These are phyloP conservation scores for Porphyrio hochstetteri DNA, from an alignment of 2,113 vertebrate genomes.

Conservation along the genomic window DNA sequence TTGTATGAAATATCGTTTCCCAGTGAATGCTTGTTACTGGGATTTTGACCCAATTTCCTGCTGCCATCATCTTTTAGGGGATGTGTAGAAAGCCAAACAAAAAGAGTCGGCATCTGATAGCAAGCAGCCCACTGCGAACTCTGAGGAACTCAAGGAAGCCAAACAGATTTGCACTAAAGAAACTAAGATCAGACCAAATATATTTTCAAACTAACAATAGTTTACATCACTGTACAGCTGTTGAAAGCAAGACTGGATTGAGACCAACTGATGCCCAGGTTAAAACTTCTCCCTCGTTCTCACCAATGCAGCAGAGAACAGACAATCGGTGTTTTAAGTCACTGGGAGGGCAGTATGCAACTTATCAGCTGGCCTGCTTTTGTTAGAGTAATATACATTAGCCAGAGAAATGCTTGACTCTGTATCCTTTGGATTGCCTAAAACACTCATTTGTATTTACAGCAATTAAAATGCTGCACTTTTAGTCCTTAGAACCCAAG, in stretches of 20 bases:
- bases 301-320: not conserved
- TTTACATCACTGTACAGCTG: not conserved
- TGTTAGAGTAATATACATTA: slow-evolving; percentile 9
- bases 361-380: slow-evolving; percentile 21
- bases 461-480: slow-evolving; percentile 59
- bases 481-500: not conserved
- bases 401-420: slow-evolving; percentile 41
- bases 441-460: slow-evolving; percentile 31
- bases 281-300: not conserved
- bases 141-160: not conserved
- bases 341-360: not conserved
- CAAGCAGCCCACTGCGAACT: not conserved
- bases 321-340: not conserved
- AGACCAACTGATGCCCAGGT: not conserved
- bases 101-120: not conserved
- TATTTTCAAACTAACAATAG: not conserved
- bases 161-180: not conserved
- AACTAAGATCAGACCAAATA: not conserved
- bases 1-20: slow-evolving; percentile 43
- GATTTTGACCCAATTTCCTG: slow-evolving; percentile 37
- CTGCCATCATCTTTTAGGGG: not conserved
- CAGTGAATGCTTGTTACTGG: not conserved
- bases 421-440: not conserved
- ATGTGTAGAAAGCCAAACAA: not conserved
- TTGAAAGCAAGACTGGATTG: not conserved